Evolutionary conservation across 2,113 vertebrate genomes (phyloP).

Genomic region (Brachyhypopomus gauderio): DNA sequence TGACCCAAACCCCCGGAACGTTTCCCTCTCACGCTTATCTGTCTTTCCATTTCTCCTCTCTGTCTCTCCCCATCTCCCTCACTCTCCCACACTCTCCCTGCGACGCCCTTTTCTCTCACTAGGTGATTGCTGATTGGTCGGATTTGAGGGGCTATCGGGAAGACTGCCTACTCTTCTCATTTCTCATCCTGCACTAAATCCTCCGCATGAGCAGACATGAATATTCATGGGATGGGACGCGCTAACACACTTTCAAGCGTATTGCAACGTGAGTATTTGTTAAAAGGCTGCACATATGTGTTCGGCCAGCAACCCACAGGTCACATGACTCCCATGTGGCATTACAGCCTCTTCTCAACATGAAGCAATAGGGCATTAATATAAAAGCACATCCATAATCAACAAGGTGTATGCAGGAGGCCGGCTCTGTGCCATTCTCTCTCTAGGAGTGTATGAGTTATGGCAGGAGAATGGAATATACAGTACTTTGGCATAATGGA

Average conservation of each 20-base stretch:
- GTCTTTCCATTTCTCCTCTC: neutral
- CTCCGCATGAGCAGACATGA: constrained; percentile 34
- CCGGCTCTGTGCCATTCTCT: neutral
- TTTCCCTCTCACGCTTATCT: neutral
- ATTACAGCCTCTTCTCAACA: too few relatives aligned
- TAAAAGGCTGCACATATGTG: neutral
- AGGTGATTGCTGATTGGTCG: constrained; percentile 47
- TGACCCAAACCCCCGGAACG: neutral
- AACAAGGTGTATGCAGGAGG: neutral
- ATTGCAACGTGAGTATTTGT: neutral
- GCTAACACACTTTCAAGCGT: neutral
- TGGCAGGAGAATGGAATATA: constrained; percentile 11
- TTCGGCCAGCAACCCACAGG: too few relatives aligned
- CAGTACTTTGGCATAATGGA: constrained; percentile 13
- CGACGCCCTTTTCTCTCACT: neutral
- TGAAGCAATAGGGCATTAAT: neutral
- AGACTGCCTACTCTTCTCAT: constrained; percentile 35
- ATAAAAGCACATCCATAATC: neutral
- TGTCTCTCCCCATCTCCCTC: neutral
- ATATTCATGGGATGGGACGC: constrained; percentile 49
- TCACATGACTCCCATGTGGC: too few relatives aligned
- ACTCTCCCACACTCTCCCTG: neutral
- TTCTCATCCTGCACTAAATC: constrained; percentile 52
- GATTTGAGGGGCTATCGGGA: constrained; percentile 35
- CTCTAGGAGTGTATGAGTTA: neutral